phyloP scores from a whole-genome alignment of 2,888 invertebrate species.

The Fissipunctia ypsillon region DNA sequence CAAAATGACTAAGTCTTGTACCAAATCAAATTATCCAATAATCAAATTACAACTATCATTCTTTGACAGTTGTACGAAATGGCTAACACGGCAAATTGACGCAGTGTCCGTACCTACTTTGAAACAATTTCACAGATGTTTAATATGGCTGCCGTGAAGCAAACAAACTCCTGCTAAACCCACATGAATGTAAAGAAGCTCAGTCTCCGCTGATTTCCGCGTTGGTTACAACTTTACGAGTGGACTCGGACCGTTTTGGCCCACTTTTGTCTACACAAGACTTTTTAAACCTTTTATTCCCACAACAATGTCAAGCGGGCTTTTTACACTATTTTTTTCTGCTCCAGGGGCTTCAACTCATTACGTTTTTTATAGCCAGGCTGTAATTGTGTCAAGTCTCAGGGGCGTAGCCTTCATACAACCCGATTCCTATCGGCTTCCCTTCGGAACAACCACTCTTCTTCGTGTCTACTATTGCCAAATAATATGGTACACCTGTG shows the following conservation, averaged over 20 bases:
- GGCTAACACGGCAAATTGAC: no score
- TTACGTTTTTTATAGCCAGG: slow-evolving; percentile 40
- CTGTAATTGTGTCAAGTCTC: slow-evolving; percentile 23
- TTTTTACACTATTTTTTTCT: slow-evolving; percentile 37
- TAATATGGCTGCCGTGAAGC: background rate
- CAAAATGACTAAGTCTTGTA: background rate
- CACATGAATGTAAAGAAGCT: slow-evolving; percentile 33
- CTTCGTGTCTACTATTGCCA: no score
- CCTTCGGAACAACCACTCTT: no score
- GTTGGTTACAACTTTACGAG: slow-evolving; percentile 15
- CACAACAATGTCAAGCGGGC: slow-evolving; percentile 46
- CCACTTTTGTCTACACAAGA: slow-evolving; percentile 33
- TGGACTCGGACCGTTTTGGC: slow-evolving; percentile 12
- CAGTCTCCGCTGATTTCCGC: slow-evolving; percentile 5
- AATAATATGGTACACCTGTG: no score
- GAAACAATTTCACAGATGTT: slow-evolving; percentile 16
- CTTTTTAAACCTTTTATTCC: slow-evolving; percentile 50
- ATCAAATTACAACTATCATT: background rate
- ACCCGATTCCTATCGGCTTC: no score
- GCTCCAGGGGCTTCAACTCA: slow-evolving; percentile 30
- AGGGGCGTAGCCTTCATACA: no score
- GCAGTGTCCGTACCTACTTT: no score
- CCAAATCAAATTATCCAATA: background rate
- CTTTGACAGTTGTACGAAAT: no score
- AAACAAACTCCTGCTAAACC: slow-evolving; percentile 16